Evolutionary conservation across 2,113 vertebrate species (phyloP).

Genomic region (Cricetomys ansorgei): DNA sequence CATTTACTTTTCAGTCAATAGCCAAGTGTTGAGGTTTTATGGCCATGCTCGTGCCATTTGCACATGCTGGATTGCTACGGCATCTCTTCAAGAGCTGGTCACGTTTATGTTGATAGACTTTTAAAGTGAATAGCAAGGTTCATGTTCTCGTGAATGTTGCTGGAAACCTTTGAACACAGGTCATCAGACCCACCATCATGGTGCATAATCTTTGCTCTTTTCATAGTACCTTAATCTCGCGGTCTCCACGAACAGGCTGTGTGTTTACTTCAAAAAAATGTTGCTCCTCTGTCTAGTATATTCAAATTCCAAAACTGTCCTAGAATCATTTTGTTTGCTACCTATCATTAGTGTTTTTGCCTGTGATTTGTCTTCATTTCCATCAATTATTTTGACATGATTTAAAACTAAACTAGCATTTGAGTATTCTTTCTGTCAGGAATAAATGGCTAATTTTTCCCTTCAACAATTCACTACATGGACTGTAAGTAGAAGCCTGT

Average conservation of each 20-base stretch:
- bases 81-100: background rate
- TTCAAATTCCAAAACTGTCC: conserved; percentile 22
- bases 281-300: background rate
- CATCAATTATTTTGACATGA: conserved; percentile 36
- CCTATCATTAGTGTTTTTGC: conserved; percentile 21
- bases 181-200: background rate
- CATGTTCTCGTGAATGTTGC: background rate
- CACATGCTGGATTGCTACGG: background rate
- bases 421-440: conserved; percentile 55
- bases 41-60: accelerated
- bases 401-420: conserved; percentile 60
- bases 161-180: background rate
- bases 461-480: conserved; percentile 61
- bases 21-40: background rate
- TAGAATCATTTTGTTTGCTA: conserved; percentile 17
- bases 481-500: conserved; percentile 62
- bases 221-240: background rate
- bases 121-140: background rate
- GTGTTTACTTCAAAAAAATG: background rate
- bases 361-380: conserved; percentile 46
- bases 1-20: background rate
- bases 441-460: conserved; percentile 74
- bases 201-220: background rate
- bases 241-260: background rate
- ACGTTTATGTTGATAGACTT: background rate